A percentile compares a stretch with the other conserved stretches of the same genome.
Conservation (phyloP, 2,113 vertebrate species). For the Leuciscus idus region DNA sequence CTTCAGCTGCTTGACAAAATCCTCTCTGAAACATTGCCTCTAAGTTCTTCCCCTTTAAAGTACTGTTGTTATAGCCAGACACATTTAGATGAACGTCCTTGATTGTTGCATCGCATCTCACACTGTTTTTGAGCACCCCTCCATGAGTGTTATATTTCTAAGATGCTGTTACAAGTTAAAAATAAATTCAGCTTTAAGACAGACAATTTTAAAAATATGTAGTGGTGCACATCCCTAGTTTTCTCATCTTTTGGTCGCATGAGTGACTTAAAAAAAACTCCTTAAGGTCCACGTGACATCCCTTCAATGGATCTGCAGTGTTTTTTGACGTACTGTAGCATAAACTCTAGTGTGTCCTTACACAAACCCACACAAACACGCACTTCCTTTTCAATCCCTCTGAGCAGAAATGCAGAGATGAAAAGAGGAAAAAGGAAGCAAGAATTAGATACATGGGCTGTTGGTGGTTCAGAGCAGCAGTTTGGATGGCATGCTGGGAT, state of each 20-base stretch:
- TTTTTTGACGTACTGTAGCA: background rate
- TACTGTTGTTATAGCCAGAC: background rate
- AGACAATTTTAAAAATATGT: background rate
- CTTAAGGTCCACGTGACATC: background rate
- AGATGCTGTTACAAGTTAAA: no score
- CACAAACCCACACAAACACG: slow-evolving; percentile 19
- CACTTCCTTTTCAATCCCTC: slow-evolving; percentile 17
- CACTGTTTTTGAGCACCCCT: background rate
- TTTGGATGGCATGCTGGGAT: slow-evolving; percentile 38
- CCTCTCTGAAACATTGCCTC: background rate
- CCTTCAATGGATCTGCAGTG: background rate
- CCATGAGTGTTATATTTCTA: background rate
- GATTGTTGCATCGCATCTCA: background rate
- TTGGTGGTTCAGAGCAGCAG: slow-evolving; percentile 44
- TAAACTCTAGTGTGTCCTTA: background rate
- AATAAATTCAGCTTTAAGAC: no score
- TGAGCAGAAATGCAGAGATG: background rate
- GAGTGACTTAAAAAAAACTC: background rate
- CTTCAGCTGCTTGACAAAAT: background rate
- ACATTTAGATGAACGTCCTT: background rate
- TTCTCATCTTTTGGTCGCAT: background rate
- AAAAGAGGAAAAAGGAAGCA: slow-evolving; percentile 36
- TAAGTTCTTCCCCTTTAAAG: background rate
- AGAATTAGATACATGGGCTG: slow-evolving; percentile 13
- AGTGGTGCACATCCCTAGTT: background rate